Percentiles rank a stretch among this genome's conserved stretches.
Conservation (phyloP, 1,140 invertebrate genomes). For the Luehdorfia chinensis region DNA sequence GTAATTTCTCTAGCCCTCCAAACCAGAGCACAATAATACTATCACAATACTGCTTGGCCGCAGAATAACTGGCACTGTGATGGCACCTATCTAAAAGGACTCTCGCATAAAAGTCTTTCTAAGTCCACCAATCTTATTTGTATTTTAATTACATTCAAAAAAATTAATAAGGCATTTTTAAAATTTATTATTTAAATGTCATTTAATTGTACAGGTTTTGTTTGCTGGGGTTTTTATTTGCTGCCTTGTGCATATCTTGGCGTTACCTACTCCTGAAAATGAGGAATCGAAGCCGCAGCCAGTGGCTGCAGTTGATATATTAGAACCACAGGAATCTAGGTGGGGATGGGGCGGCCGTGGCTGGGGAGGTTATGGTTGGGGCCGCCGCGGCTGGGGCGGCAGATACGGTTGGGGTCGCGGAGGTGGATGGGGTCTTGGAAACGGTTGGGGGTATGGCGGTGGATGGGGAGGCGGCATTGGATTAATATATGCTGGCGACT, state of each 20-base stretch:
- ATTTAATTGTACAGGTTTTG: too few species aligned
- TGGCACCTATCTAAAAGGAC: too few species aligned
- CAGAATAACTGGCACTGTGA: too few species aligned
- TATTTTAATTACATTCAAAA: too few species aligned
- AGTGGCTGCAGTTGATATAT: neutral
- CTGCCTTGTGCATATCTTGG: neutral
- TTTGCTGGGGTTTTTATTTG: neutral
- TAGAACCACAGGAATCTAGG: conserved; percentile 5
- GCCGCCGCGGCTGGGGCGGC: neutral
- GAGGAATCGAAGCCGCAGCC: neutral
- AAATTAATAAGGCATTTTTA: too few species aligned
- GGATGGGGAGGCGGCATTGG: conserved; percentile 12
- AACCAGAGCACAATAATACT: too few species aligned
- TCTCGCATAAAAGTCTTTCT: too few species aligned
- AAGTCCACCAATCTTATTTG: too few species aligned
- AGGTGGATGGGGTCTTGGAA: conserved; percentile 12
- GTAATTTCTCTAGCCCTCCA: too few species aligned
- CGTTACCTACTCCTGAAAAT: neutral
- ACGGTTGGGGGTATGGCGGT: conserved; percentile 10
- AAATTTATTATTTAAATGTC: too few species aligned
- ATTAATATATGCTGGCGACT: conserved; percentile 2
- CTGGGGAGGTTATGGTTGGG: neutral
- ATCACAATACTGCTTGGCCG: too few species aligned
- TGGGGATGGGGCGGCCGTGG: conserved; percentile 9
- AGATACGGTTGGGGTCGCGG: conserved; percentile 13